Conservation (phyloP, 2,797 vertebrate genomes). For the Lagocephalus sceleratus region DNA sequence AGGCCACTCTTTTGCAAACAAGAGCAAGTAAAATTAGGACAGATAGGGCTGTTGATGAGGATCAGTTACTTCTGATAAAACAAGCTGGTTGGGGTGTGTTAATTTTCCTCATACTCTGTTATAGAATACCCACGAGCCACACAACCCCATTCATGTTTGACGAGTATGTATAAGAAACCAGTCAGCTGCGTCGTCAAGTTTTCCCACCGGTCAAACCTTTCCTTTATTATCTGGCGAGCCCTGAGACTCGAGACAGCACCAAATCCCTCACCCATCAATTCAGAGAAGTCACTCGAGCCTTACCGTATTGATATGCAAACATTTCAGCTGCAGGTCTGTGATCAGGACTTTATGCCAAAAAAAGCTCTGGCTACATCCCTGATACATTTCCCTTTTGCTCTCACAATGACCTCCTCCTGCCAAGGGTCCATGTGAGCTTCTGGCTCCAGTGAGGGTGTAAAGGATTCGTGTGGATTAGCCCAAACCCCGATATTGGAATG, state of each 20-base stretch:
- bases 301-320: constrained; percentile 86
- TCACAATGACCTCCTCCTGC: constrained; percentile 54
- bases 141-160: constrained; percentile 47
- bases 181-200: constrained; percentile 51
- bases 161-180: constrained; percentile 41
- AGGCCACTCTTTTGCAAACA: background rate
- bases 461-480: constrained; percentile 56
- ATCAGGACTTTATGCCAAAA: constrained; percentile 69
- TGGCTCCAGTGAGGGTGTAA: constrained; percentile 66
- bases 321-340: constrained; percentile 67
- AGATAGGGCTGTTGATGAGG: constrained; percentile 1
- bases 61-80: constrained; percentile 7
- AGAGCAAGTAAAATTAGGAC: background rate
- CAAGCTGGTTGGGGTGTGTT: constrained; percentile 33
- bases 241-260: constrained; percentile 77
- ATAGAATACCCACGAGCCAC: constrained; percentile 50
- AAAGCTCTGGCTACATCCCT: constrained; percentile 57
- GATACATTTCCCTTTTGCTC: constrained; percentile 42
- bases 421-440: constrained; percentile 61
- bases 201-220: constrained; percentile 71
- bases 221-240: constrained; percentile 69
- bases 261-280: constrained; percentile 81
- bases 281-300: constrained; percentile 82
- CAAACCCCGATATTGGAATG: constrained; percentile 45
- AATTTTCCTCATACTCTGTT: constrained; percentile 37